These are phyloP conservation scores for Monochamus saltuarius DNA, from an alignment of 1,140 invertebrate species.

Conservation along the genomic window DNA sequence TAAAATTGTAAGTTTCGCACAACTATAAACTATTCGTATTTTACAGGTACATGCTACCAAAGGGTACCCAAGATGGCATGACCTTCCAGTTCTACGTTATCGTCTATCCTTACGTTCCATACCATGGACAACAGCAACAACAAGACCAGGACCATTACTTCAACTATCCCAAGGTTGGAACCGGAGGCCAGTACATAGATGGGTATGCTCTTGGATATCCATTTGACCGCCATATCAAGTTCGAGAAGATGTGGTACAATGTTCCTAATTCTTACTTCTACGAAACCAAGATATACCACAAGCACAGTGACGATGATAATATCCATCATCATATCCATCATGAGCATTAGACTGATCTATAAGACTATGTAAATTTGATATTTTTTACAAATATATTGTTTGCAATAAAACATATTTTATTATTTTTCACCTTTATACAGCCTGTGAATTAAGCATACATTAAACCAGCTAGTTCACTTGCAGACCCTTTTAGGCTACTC, in stretches of 20 bases:
- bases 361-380: not conserved
- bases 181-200: slow-evolving; percentile 43
- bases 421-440: too few relatives aligned
- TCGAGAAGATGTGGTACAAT: slow-evolving; percentile 48
- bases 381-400: too few relatives aligned
- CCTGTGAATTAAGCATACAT: too few relatives aligned
- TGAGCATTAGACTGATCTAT: not conserved
- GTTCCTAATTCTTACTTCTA: slow-evolving; percentile 54
- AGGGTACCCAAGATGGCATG: slow-evolving; percentile 64
- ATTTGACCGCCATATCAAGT: slow-evolving; percentile 51
- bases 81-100: slow-evolving; percentile 66
- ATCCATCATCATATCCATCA: too few relatives aligned
- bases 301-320: slow-evolving; percentile 44
- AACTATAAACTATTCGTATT: not conserved
- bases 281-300: slow-evolving; percentile 56
- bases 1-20: not conserved
- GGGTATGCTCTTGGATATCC: slow-evolving; percentile 50
- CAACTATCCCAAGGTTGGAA: slow-evolving; percentile 51
- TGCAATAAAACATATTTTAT: too few relatives aligned
- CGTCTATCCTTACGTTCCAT: slow-evolving; percentile 56
- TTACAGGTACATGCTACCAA: slow-evolving; percentile 59
- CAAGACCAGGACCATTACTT: slow-evolving; percentile 23
- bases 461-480: too few relatives aligned
- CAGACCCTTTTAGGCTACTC: too few relatives aligned
- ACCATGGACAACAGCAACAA: slow-evolving; percentile 18